Evolutionary conservation across 2,888 invertebrate genomes (phyloP).

Genomic region (Brachycybe producta): DNA sequence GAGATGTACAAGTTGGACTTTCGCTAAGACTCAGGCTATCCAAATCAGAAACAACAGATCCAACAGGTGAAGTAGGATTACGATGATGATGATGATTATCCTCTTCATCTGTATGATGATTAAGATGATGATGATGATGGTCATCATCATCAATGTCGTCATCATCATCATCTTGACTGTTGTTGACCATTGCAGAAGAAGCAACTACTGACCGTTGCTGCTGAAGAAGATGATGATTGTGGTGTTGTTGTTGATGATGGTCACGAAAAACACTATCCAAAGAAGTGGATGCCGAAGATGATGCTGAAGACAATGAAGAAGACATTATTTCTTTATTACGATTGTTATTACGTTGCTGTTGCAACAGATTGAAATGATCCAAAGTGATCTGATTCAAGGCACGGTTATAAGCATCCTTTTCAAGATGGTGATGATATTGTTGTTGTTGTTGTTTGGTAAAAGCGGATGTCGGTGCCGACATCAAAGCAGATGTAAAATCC

Average conservation of each 20-base stretch:
- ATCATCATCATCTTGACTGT: conserved; percentile 12
- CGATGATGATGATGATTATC: not conserved
- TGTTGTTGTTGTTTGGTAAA: conserved; percentile 9
- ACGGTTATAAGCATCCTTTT: not conserved
- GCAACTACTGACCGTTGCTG: not conserved
- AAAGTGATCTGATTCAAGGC: conserved; percentile 10
- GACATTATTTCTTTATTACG: no score
- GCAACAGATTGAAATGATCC: not conserved
- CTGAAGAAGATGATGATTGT: not conserved
- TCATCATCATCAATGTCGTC: conserved; percentile 17
- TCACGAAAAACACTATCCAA: conserved; percentile 1
- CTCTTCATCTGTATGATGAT: conserved; percentile 11
- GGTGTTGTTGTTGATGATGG: not conserved
- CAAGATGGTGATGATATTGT: not conserved
- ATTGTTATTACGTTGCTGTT: no score
- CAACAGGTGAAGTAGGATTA: conserved; percentile 22
- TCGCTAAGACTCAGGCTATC: conserved; percentile 22
- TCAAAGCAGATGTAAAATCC: conserved; percentile 21
- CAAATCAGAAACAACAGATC: conserved; percentile 22
- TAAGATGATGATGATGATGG: conserved; percentile 15
- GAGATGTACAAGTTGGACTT: conserved; percentile 17
- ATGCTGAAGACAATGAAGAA: conserved; percentile 11
- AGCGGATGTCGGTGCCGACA: conserved; percentile 14
- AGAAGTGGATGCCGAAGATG: conserved; percentile 17
- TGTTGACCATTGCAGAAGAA: not conserved